Evolutionary conservation across 2,113 vertebrate species (phyloP).

Genomic region (Alosa alosa): DNA sequence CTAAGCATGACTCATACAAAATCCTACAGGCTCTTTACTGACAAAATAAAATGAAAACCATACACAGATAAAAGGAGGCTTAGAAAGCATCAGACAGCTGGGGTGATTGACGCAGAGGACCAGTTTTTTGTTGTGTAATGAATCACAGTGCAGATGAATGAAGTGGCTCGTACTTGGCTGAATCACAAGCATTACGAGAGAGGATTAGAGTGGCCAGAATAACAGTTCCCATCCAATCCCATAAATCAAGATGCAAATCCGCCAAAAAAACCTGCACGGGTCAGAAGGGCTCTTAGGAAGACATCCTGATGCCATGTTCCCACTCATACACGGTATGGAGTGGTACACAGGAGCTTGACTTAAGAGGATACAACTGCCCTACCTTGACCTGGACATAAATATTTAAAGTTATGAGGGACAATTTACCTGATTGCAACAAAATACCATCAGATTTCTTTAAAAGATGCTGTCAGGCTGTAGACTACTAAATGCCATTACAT

Average conservation of each 20-base stretch:
- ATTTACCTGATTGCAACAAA: neutral
- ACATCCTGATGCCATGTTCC: neutral
- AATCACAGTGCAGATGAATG: neutral
- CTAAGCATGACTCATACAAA: neutral
- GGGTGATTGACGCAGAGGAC: neutral
- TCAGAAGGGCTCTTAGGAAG: neutral
- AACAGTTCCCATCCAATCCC: neutral
- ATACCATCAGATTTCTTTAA: too few relatives aligned
- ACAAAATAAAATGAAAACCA: neutral
- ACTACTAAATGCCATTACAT: too few relatives aligned
- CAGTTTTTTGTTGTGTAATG: neutral
- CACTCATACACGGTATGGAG: neutral
- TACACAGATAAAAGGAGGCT: neutral
- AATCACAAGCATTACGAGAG: neutral
- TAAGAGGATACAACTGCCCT: neutral
- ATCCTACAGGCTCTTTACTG: neutral
- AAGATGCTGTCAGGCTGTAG: too few relatives aligned
- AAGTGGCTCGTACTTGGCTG: neutral
- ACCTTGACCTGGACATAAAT: neutral
- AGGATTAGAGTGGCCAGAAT: slow-evolving; percentile 7
- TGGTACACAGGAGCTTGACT: neutral
- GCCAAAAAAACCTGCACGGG: neutral
- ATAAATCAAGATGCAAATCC: neutral
- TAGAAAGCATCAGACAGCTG: neutral
- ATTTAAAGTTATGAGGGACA: neutral